Evolutionary conservation across 2,113 vertebrate species (phyloP).

Genomic region (Trematomus loennbergii): DNA sequence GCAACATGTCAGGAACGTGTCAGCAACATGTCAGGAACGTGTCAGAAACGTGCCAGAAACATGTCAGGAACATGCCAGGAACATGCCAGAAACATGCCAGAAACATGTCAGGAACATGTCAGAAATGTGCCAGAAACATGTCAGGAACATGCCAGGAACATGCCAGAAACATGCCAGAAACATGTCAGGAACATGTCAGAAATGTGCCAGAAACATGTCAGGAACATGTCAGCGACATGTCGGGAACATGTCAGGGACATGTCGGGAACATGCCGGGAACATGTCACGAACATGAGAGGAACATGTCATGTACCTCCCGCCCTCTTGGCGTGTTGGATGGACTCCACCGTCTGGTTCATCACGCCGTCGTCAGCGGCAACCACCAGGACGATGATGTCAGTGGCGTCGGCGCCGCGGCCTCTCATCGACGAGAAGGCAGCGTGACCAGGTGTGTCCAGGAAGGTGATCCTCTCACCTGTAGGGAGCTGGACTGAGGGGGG

Average conservation of each 20-base stretch:
- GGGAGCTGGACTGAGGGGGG: slow-evolving; percentile 89
- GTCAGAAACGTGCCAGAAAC: too few species aligned
- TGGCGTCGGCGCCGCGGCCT: slow-evolving; percentile 90
- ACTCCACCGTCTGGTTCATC: slow-evolving; percentile 96
- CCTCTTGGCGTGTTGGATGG: slow-evolving; percentile 91
- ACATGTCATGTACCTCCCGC: slow-evolving; percentile 83
- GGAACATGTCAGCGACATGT: too few species aligned
- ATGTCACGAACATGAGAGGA: too few species aligned
- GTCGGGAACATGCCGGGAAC: background rate
- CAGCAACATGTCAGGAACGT: background rate
- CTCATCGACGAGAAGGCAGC: slow-evolving; percentile 96
- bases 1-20: too few species aligned
- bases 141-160: too few species aligned
- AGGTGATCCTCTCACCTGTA: slow-evolving; percentile 96
- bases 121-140: too few species aligned
- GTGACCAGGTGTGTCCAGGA: slow-evolving; percentile 97
- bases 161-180: too few species aligned
- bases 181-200: too few species aligned
- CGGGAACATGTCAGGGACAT: too few species aligned
- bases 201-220: too few species aligned
- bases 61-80: background rate
- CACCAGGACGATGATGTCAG: slow-evolving; percentile 94
- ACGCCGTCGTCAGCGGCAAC: slow-evolving; percentile 97
- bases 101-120: too few species aligned
- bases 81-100: background rate